Conservation (phyloP, 2,888 invertebrate genomes). For the Halictus ligatus region DNA sequence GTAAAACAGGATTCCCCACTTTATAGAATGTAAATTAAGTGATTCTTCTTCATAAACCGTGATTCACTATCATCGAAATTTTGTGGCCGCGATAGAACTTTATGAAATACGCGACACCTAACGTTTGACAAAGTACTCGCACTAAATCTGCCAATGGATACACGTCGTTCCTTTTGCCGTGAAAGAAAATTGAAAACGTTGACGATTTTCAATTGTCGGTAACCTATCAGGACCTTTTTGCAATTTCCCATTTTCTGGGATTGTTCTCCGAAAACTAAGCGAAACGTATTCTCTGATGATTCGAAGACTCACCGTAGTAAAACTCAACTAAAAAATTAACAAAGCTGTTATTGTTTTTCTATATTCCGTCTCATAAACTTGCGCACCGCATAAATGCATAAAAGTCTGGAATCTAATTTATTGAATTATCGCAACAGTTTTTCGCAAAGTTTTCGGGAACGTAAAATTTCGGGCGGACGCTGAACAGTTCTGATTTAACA, state of each 20-base stretch:
- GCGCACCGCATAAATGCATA: too few species aligned
- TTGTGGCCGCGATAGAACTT: background rate
- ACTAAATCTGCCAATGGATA: background rate
- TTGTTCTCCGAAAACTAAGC: background rate
- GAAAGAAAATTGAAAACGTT: background rate
- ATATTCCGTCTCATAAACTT: too few species aligned
- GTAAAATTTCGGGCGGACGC: too few species aligned
- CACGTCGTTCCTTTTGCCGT: background rate
- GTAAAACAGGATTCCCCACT: constrained; percentile 36
- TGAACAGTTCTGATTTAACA: too few species aligned
- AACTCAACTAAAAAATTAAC: too few species aligned
- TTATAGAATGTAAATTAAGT: constrained; percentile 53
- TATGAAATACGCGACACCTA: background rate
- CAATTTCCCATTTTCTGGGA: background rate
- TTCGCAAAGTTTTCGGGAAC: too few species aligned
- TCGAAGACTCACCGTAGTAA: background rate
- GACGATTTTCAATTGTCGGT: background rate
- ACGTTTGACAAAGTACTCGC: background rate
- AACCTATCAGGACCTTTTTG: background rate
- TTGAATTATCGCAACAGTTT: too few species aligned
- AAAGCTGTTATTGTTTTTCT: too few species aligned
- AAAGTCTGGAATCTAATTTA: too few species aligned
- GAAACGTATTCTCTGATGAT: background rate
- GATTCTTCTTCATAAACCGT: background rate
- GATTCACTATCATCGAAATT: constrained; percentile 22